Evolutionary conservation across 2,113 vertebrate genomes (phyloP).

Genomic region (Crotalus viridis): DNA sequence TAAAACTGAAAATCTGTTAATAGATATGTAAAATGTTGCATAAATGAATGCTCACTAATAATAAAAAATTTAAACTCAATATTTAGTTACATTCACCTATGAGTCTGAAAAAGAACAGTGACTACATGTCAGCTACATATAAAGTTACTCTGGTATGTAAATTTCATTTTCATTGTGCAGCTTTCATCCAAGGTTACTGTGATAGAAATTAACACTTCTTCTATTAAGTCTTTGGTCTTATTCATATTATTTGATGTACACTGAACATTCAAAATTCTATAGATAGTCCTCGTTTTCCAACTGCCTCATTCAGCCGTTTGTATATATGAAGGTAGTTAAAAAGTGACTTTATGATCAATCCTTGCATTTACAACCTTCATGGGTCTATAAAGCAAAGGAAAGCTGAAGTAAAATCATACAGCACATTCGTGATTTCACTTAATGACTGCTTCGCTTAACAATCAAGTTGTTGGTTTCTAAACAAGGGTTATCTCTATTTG

Average conservation of each 20-base stretch:
- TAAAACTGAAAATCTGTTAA: neutral
- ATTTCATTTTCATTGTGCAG: neutral
- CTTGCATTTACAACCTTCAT: neutral
- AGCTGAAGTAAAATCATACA: neutral
- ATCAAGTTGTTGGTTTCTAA: neutral
- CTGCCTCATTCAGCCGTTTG: neutral
- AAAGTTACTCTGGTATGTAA: neutral
- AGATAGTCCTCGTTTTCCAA: neutral
- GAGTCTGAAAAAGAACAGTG: neutral
- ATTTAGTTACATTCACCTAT: neutral
- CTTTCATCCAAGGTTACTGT: neutral
- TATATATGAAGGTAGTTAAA: neutral
- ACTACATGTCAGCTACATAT: neutral
- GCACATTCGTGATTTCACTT: neutral
- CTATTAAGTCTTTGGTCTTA: neutral
- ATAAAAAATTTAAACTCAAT: neutral
- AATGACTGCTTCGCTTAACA: neutral
- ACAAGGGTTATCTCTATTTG: neutral
- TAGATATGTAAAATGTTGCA: neutral
- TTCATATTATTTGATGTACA: neutral
- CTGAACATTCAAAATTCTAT: neutral
- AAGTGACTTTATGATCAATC: neutral
- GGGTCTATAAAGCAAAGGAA: neutral
- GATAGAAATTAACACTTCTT: neutral
- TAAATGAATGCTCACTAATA: neutral